These are phyloP conservation scores for Choreutis nemorana DNA, from an alignment of 2,888 invertebrate species.

Conservation along the genomic window DNA sequence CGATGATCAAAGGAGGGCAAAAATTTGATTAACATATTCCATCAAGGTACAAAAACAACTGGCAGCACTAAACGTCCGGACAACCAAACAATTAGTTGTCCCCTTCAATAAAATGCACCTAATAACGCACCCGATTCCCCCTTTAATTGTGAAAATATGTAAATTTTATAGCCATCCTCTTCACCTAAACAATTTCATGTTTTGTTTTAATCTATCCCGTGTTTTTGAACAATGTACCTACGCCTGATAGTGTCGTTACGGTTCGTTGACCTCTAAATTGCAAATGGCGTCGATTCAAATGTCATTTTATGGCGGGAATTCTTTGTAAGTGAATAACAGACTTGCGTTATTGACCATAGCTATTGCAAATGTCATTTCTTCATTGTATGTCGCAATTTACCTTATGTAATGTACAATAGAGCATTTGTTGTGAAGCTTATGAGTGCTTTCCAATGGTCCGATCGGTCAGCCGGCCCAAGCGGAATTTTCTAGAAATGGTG, in stretches of 20 bases:
- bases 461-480: too few relatives aligned
- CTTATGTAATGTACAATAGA: too few relatives aligned
- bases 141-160: slow-evolving; percentile 30
- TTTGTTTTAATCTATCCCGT: slow-evolving; percentile 24
- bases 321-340: too few relatives aligned
- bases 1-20: neutral
- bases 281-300: too few relatives aligned
- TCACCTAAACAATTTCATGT: slow-evolving; percentile 25
- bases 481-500: too few relatives aligned
- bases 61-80: slow-evolving; percentile 2
- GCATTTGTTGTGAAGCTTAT: too few relatives aligned
- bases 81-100: slow-evolving; percentile 29
- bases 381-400: too few relatives aligned
- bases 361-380: too few relatives aligned
- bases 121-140: slow-evolving; percentile 10
- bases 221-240: slow-evolving; percentile 14
- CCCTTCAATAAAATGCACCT: slow-evolving; percentile 5
- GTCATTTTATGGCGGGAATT: too few relatives aligned
- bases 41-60: neutral
- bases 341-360: too few relatives aligned
- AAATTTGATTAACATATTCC: neutral
- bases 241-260: slow-evolving; percentile 11
- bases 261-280: slow-evolving; percentile 9
- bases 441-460: too few relatives aligned
- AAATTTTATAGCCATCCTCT: slow-evolving; percentile 24